Percentiles rank a stretch among this genome's conserved stretches.
These are phyloP conservation scores for Gallinago undulata DNA, from an alignment of 2,113 vertebrate species.

Conservation along the genomic window DNA sequence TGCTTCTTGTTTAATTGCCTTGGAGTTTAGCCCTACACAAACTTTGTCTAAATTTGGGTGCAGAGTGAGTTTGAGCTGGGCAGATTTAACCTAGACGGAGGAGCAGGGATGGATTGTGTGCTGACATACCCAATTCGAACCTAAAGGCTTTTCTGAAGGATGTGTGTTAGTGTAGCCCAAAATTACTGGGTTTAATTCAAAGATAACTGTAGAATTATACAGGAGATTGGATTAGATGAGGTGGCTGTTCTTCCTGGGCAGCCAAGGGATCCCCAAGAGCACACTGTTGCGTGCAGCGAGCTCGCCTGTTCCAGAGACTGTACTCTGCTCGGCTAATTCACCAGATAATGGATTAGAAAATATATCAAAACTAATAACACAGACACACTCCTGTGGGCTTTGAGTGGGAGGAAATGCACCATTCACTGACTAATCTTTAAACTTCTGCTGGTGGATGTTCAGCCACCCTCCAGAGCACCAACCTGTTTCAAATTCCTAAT, in stretches of 20 bases:
- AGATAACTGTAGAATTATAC: not conserved
- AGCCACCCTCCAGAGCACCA: slow-evolving; percentile 15
- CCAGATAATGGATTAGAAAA: slow-evolving; percentile 52
- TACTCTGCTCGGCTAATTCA: slow-evolving; percentile 20
- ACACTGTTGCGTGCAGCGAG: not conserved
- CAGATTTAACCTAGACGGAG: not conserved
- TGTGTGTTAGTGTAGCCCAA: not conserved
- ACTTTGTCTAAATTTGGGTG: not conserved
- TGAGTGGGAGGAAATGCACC: slow-evolving; percentile 50
- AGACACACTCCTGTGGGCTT: slow-evolving; percentile 37
- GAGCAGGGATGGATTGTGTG: not conserved
- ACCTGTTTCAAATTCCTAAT: slow-evolving; percentile 45
- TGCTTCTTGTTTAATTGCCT: not conserved
- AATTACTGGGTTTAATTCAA: slow-evolving; percentile 15
- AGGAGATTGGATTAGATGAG: not conserved
- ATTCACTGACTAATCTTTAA: slow-evolving; percentile 58
- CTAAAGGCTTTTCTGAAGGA: not conserved
- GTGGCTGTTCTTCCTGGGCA: not conserved
- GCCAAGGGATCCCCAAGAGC: not conserved
- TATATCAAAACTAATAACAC: slow-evolving; percentile 43
- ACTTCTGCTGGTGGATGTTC: slow-evolving; percentile 38
- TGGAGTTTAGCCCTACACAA: not conserved
- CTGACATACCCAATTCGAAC: not conserved
- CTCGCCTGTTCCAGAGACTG: not conserved
- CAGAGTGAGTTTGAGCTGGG: not conserved